phyloP scores from a whole-genome alignment of 2,888 invertebrate species.

The Caenorhabditis sulstoni region DNA sequence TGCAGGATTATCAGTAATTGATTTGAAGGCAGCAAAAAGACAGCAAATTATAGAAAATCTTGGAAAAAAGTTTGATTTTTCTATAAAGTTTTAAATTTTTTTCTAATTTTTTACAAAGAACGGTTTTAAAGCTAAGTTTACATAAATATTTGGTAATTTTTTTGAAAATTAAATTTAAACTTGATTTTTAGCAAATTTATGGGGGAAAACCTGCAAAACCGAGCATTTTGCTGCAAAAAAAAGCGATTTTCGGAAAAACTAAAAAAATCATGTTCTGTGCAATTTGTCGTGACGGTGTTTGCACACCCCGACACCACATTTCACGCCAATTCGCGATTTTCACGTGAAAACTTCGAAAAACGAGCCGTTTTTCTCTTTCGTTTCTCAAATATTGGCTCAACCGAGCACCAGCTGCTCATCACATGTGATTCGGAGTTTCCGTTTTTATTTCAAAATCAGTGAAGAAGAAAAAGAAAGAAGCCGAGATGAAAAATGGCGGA shows the following conservation, averaged over 20 bases:
- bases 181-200: not conserved
- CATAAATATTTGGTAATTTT: too few species aligned
- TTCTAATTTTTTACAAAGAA: too few species aligned
- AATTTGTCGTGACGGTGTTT: slow-evolving; percentile 19
- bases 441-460: slow-evolving; percentile 9
- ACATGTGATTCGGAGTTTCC: slow-evolving; percentile 16
- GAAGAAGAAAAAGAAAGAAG: slow-evolving; percentile 41
- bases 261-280: slow-evolving; percentile 1
- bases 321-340: slow-evolving; percentile 12
- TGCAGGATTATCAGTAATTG: too few species aligned
- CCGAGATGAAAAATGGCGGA: slow-evolving; percentile 47
- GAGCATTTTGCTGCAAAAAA: not conserved
- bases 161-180: too few species aligned
- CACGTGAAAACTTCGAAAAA: not conserved
- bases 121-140: too few species aligned
- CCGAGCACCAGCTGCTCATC: slow-evolving; percentile 32
- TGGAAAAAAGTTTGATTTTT: too few species aligned
- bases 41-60: too few species aligned
- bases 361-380: too few species aligned
- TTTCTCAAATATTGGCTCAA: slow-evolving; percentile 40
- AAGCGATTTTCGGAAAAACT: not conserved
- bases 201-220: not conserved
- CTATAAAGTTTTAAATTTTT: too few species aligned
- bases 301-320: slow-evolving; percentile 13
- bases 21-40: too few species aligned